Evolutionary conservation across 2,888 invertebrate species (phyloP).

Genomic region (Eristalis arbustorum): DNA sequence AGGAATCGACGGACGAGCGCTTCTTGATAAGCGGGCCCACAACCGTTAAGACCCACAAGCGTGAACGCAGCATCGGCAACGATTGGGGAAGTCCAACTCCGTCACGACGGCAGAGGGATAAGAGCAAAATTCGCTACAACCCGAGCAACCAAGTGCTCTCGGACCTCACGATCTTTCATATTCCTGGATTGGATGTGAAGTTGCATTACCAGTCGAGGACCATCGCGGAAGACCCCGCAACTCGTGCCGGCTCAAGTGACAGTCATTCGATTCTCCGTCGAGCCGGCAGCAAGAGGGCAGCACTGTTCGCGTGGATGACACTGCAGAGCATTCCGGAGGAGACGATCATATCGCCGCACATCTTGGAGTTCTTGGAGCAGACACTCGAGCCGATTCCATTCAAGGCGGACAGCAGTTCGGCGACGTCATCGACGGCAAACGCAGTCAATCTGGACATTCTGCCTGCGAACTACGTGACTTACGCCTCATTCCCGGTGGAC

Average conservation of each 20-base stretch:
- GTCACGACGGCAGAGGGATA: slow-evolving; percentile 79
- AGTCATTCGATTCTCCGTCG: slow-evolving; percentile 79
- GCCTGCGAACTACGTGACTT: slow-evolving; percentile 89
- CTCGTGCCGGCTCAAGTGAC: slow-evolving; percentile 76
- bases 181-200: slow-evolving; percentile 95
- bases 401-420: slow-evolving; percentile 80
- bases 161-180: slow-evolving; percentile 93
- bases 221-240: slow-evolving; percentile 82
- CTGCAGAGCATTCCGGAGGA: slow-evolving; percentile 98
- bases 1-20: slow-evolving; percentile 85
- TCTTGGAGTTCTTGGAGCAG: slow-evolving; percentile 98
- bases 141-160: slow-evolving; percentile 82
- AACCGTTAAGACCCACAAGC: slow-evolving; percentile 77
- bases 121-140: slow-evolving; percentile 79
- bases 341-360: slow-evolving; percentile 97
- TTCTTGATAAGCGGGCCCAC: slow-evolving; percentile 82
- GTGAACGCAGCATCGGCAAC: slow-evolving; percentile 78
- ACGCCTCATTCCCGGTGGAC: slow-evolving; percentile 98
- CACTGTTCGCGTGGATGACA: slow-evolving; percentile 96
- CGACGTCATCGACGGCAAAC: slow-evolving; percentile 76
- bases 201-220: slow-evolving; percentile 92
- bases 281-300: slow-evolving; percentile 90
- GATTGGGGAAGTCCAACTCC: slow-evolving; percentile 82
- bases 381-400: slow-evolving; percentile 96
- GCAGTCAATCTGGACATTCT: slow-evolving; percentile 82